A percentile compares a stretch with the other conserved stretches of the same genome.
These are phyloP conservation scores for Silurus glanis DNA, from an alignment of 2,113 vertebrate species.

Conservation along the genomic window DNA sequence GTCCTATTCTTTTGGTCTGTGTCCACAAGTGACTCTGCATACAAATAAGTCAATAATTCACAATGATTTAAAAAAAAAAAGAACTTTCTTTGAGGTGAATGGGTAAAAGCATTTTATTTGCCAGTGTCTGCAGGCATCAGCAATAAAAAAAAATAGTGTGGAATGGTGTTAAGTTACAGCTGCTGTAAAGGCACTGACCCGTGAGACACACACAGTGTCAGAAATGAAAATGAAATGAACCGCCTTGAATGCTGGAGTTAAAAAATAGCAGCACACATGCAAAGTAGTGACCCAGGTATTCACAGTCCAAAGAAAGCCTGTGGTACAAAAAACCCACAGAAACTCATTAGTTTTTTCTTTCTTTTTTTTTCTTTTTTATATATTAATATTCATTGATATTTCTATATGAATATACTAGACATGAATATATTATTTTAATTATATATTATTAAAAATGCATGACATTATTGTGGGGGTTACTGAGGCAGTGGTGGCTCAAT, in stretches of 20 bases:
- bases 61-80: neutral
- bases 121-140: slow-evolving; percentile 3
- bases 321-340: neutral
- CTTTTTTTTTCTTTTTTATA: neutral
- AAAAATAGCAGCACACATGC: neutral
- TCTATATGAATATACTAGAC: neutral
- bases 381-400: neutral
- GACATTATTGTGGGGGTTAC: neutral
- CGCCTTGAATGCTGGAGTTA: neutral
- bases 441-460: neutral
- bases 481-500: neutral
- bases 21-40: neutral
- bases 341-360: neutral
- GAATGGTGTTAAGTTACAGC: neutral
- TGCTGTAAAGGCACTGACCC: slow-evolving; percentile 3
- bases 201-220: neutral
- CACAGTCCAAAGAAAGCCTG: neutral
- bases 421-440: too few relatives aligned
- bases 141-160: slow-evolving; percentile 5
- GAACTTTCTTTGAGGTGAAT: neutral
- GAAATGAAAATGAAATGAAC: slow-evolving; percentile 6
- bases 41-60: neutral
- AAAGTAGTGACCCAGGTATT: neutral
- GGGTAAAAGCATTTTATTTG: neutral
- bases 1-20: neutral